These are phyloP conservation scores for Erythrocercus mccallii DNA, from an alignment of 2,113 vertebrate genomes.

Conservation along the genomic window DNA sequence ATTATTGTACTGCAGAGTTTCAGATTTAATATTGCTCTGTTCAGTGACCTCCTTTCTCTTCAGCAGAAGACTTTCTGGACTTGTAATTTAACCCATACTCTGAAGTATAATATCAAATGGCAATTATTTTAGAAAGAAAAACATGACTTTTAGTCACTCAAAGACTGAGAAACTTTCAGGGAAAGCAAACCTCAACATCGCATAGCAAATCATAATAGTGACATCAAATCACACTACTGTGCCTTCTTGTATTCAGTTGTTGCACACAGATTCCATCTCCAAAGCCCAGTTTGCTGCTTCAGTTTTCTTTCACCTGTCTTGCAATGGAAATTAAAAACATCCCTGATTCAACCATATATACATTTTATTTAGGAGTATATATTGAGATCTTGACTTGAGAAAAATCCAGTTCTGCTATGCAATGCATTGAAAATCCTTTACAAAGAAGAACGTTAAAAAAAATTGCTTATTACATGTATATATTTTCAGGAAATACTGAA, in stretches of 20 bases:
- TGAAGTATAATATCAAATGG: background rate
- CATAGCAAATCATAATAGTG: background rate
- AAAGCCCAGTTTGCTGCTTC: background rate
- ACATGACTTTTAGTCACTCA: background rate
- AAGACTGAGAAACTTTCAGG: background rate
- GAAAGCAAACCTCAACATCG: background rate
- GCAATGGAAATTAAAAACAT: background rate
- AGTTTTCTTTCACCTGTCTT: background rate
- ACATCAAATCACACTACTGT: background rate
- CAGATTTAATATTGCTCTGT: background rate
- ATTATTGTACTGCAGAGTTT: background rate
- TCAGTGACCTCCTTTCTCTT: background rate
- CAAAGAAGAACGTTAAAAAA: background rate
- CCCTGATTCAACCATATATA: background rate
- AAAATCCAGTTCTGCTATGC: background rate
- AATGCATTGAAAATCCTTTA: background rate
- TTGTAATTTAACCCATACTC: background rate
- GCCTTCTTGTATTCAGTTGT: background rate
- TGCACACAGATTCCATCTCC: accelerated
- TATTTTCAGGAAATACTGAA: background rate
- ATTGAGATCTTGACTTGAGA: background rate
- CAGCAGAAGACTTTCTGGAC: background rate
- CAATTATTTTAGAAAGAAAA: background rate
- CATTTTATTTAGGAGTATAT: background rate
- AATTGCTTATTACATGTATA: background rate